Evolutionary conservation across 2,797 vertebrate species (phyloP).

Genomic region (Acipenser transmontanus): DNA sequence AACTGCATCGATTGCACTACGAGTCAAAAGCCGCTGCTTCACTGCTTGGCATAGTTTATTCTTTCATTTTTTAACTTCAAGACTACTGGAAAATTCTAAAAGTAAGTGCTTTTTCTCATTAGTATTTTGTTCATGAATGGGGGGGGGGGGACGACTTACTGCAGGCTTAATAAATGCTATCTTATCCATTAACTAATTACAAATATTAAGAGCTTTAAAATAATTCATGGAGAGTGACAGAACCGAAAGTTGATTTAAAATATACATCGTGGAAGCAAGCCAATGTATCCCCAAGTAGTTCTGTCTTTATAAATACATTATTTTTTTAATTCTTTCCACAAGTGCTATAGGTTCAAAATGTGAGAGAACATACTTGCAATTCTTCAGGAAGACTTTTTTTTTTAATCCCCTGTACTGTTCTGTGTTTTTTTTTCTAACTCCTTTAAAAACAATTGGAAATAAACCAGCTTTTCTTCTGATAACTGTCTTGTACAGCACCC

Average conservation of each 20-base stretch:
- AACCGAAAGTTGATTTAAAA: conserved; percentile 48
- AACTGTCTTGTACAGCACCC: too few relatives aligned
- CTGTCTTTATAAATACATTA: background rate
- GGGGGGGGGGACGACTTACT: conserved; percentile 39
- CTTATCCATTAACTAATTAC: conserved; percentile 70
- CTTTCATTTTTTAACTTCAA: conserved; percentile 28
- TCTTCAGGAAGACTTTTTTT: too few relatives aligned
- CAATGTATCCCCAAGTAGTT: conserved; percentile 20
- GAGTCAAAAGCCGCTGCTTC: conserved; percentile 46
- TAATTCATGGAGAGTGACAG: conserved; percentile 35
- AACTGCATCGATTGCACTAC: conserved; percentile 3
- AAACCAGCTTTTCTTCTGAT: too few relatives aligned
- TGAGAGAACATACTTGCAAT: too few relatives aligned
- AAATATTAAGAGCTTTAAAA: conserved; percentile 64
- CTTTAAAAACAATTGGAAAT: too few relatives aligned
- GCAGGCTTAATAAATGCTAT: conserved; percentile 56
- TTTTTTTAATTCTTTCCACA: too few relatives aligned
- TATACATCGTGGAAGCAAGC: conserved; percentile 39
- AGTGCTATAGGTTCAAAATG: too few relatives aligned
- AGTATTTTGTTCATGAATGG: conserved; percentile 41
- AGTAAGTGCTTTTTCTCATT: conserved; percentile 52
- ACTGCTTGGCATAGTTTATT: conserved; percentile 46
- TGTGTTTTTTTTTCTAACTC: too few relatives aligned
- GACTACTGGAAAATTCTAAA: conserved; percentile 29
- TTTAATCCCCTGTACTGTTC: too few relatives aligned